A percentile compares a stretch with the other conserved stretches of the same genome.
phyloP scores from a whole-genome alignment of 2,113 vertebrate species.

The pig (Sus scrofa) region T2T-Sscrofa CM000813.6:152422001-152422500 shows the following conservation, averaged over 20 bases:
- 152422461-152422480: slow-evolving; percentile 1
- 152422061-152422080: slow-evolving; percentile 27
- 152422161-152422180: slow-evolving; percentile 49
- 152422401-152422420: not conserved
- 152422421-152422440: not conserved
- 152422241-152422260: not conserved
- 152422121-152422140: slow-evolving; percentile 67
- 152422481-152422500: not conserved
- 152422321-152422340: slow-evolving; percentile 14
- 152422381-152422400: not conserved
- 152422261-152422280: not conserved
- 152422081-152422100: slow-evolving; percentile 52
- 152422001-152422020: slow-evolving; percentile 8
- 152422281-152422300: not conserved
- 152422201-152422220: not conserved
- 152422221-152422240: not conserved
- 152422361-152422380: not conserved
- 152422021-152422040: slow-evolving; percentile 37
- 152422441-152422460: not conserved
- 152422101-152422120: slow-evolving; percentile 60
- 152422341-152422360: not conserved
- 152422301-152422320: not conserved
- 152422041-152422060: not conserved
- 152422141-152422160: slow-evolving; percentile 64
- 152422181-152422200: not conserved